Base-by-base conservation (phyloP, 2,113 vertebrate genomes). In the Hipposideros armiger region DNA sequence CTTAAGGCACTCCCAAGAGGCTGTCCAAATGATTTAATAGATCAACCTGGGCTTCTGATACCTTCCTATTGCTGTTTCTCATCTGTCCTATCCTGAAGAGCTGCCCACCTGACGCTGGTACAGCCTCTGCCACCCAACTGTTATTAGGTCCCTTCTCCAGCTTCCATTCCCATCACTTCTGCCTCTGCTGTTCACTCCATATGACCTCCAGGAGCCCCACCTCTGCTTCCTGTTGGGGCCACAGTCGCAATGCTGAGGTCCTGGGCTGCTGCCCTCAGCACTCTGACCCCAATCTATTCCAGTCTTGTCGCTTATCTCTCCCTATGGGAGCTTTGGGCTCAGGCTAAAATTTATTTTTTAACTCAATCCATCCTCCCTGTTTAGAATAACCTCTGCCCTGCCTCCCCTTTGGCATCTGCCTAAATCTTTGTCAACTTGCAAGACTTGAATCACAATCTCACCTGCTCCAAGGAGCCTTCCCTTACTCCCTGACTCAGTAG, bases 171-270 rank as follows among this genome's bases (percentile, higher is more conserved):
- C 3, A 15, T 66, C 50, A 40, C 19, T n/a, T 87, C 36, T 58
- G 13, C 28, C 32, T 83, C 47, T 82, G 14, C 54, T 66, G 40
- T 11, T 64, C 28, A 69, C 10, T n/a, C 9, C 26, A 15, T 45
- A 3, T 32, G 64, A 56, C n/a, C 8, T 0, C 13, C 2, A 6
- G 30, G 24, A 15, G 13, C 19, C 7, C 14, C 1, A 17, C 24
- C 42, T 74, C 4, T 19, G 20, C 50, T 93, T 56, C 24, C 70
- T 19, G 8, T 17, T 19, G 6, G 28, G 17, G 11, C 62, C 16
- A 0, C 26, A 8, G 3, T 66, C 52, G 7, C n/a, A 66, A 17
- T 5, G 15, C 54, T 72, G 22, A 90, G 20, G 28, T 47, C 36
- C 58, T 58, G 9, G 60, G 32, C 11, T 82, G 10, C n/a, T 30